Base-by-base conservation (phyloP, 2,113 vertebrate genomes). In the Neodontobutis hainanensis region DNA sequence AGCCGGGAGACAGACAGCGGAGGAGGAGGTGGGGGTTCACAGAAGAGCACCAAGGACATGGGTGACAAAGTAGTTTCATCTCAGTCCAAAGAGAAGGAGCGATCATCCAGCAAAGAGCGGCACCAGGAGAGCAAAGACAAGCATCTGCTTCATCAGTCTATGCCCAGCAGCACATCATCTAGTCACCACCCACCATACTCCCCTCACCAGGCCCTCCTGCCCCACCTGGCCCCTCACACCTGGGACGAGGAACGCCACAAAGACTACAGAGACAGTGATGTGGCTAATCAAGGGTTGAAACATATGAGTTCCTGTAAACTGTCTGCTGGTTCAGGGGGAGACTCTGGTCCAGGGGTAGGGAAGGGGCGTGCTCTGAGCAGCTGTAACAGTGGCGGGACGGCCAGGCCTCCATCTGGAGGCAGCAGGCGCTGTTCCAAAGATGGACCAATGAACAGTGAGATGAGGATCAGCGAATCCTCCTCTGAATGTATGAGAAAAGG, bases 401-500 rank as follows among this genome's bases (percentile, higher is more conserved):
- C 40, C 32, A 78, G 79, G 68, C 61, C 87, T 50, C 64, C 69
- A 36, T 77, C 86, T 50, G 83, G 27, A 82, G 91, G 45, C n/a
- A 78, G 36, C 84, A 91, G 90, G 91, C 92, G 73, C 9, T 94
- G 90, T 94, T 95, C 94, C 90, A 95, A 86, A 82, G 77, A 64
- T 56, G 87, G 32, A 75, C 66, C 80, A 48, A 71, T 80, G 69
- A 92, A 91, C 32, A 91, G 90, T 5, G 91, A 94, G 42, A 88
- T 91, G 45, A 94, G 95, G 87, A 90, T 93, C 0, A 94, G 93
- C 2, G 95, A 94, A 46, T 91, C 94, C 40, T 78, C 95, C 48
- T 81, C 93, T 19, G 96, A 98, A 90, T 95, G 95, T 79, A 91
- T 95, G 85, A 94, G 95, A 88, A 92, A 89, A 90, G 95, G 80